Conservation (phyloP, 2,113 vertebrate genomes). For the Micronycteris hirsuta region DNA sequence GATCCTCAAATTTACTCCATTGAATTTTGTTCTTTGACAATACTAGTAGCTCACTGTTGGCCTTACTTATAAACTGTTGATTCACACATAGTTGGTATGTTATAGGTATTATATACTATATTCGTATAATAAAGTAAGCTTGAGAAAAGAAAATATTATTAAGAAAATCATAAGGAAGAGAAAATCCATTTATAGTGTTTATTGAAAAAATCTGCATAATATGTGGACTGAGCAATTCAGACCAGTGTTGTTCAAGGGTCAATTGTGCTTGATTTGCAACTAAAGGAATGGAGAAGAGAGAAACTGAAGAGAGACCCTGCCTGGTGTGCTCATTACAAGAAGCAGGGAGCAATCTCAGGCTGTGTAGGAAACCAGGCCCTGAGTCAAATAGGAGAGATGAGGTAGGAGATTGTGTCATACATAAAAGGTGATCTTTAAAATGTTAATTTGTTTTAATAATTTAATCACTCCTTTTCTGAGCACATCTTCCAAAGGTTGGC, state of each 20-base stretch:
- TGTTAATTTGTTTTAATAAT: not conserved
- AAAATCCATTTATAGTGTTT: not conserved
- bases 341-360: not conserved
- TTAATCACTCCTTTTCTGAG: not conserved
- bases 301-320: fast-evolving
- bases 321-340: not conserved
- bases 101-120: not conserved
- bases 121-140: not conserved
- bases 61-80: not conserved
- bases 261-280: not conserved
- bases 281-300: not conserved
- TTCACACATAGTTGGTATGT: not conserved
- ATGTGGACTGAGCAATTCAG: not conserved
- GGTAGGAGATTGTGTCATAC: not conserved
- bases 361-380: not conserved
- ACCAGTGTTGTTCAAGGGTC: not conserved
- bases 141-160: not conserved
- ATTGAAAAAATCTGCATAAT: not conserved
- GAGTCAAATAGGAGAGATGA: not conserved
- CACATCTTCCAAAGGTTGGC: not conserved
- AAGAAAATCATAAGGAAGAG: not conserved
- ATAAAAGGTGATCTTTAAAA: not conserved
- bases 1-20: not conserved
- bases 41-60: not conserved
- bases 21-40: not conserved